Evolutionary conservation across 2,888 invertebrate species (phyloP).

Genomic region (Schizaphis graminum): DNA sequence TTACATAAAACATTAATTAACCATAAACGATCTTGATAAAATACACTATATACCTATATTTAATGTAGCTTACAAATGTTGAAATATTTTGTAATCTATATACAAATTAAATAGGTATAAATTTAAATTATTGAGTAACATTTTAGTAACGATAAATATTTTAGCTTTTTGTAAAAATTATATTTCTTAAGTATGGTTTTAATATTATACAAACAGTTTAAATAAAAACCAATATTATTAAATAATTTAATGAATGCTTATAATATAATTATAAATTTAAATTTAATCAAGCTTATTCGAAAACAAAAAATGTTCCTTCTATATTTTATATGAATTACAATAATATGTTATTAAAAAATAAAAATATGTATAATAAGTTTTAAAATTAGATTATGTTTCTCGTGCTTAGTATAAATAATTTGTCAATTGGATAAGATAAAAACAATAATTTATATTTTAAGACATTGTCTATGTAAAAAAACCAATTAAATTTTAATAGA

Average conservation of each 20-base stretch:
- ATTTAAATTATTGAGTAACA: not conserved
- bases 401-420: not conserved
- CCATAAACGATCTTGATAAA: no score
- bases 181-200: not conserved
- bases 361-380: not conserved
- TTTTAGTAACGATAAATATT: no score
- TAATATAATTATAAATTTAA: not conserved
- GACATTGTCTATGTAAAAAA: not conserved
- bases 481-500: not conserved
- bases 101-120: no score
- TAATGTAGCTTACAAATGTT: no score
- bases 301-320: not conserved
- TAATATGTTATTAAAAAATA: not conserved
- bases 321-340: not conserved
- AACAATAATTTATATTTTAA: not conserved
- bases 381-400: not conserved
- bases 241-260: not conserved
- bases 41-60: no score
- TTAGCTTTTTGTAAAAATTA: not conserved
- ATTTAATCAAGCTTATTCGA: not conserved
- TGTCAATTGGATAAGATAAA: not conserved
- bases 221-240: not conserved
- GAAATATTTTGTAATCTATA: no score
- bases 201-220: not conserved
- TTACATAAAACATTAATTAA: no score